Evolutionary conservation across 2,113 vertebrate species (phyloP).

Genomic region (Poeciliopsis prolifica): DNA sequence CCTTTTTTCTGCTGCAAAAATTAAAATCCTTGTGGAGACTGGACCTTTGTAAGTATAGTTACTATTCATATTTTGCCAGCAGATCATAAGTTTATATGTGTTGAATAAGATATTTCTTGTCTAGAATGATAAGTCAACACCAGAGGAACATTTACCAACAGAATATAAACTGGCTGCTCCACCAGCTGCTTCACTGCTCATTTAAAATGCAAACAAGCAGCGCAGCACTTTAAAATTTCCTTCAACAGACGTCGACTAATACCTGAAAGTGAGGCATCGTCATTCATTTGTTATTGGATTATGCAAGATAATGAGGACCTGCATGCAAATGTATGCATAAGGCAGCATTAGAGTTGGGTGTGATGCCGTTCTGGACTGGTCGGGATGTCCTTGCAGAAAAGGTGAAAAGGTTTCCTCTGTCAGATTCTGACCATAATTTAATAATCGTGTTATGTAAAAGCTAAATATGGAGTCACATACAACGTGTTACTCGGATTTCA

Average conservation of each 20-base stretch:
- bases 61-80: too few relatives aligned
- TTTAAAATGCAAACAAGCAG: slow-evolving; percentile 61
- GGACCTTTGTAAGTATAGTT: too few relatives aligned
- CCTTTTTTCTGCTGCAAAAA: too few relatives aligned
- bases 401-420: slow-evolving; percentile 14
- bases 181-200: slow-evolving; percentile 40
- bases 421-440: background rate
- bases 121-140: background rate
- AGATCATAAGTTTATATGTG: background rate
- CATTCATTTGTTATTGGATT: slow-evolving; percentile 52
- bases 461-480: background rate
- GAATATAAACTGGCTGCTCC: slow-evolving; percentile 39
- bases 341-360: slow-evolving; percentile 23
- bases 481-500: background rate
- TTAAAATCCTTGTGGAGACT: too few relatives aligned
- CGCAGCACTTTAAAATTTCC: slow-evolving; percentile 30
- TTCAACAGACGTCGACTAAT: slow-evolving; percentile 27
- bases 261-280: slow-evolving; percentile 22
- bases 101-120: background rate
- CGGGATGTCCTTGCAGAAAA: background rate
- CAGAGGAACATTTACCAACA: slow-evolving; percentile 27
- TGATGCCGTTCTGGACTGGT: slow-evolving; percentile 28
- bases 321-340: slow-evolving; percentile 54
- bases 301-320: slow-evolving; percentile 33
- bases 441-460: background rate